Evolutionary conservation across 2,888 invertebrate species (phyloP).

Genomic region (Plagiodera versicolora): DNA sequence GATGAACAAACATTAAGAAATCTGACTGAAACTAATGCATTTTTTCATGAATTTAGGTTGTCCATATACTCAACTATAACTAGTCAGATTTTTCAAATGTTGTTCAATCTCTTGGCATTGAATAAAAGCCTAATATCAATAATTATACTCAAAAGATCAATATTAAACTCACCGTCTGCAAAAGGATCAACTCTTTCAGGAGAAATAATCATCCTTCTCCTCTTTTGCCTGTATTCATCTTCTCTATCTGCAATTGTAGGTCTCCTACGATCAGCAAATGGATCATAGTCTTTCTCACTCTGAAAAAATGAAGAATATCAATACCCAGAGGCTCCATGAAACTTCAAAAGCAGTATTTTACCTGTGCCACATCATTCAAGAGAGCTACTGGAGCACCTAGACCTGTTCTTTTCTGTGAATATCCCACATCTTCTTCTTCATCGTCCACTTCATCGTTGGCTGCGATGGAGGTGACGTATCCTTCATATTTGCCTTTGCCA

Average conservation of each 20-base stretch:
- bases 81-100: background rate
- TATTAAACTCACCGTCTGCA: conserved; percentile 83
- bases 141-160: background rate
- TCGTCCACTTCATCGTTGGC: conserved; percentile 96
- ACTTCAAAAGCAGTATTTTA: conserved; percentile 49
- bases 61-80: background rate
- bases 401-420: conserved; percentile 72
- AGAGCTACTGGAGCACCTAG: conserved; percentile 83
- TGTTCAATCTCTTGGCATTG: conserved; percentile 19
- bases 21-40: background rate
- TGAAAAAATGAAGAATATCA: conserved; percentile 48
- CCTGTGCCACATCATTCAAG: conserved; percentile 88
- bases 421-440: conserved; percentile 83
- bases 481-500: conserved; percentile 78
- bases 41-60: background rate
- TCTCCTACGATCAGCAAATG: conserved; percentile 87
- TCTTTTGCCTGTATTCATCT: conserved; percentile 92
- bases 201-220: conserved; percentile 91
- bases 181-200: conserved; percentile 97
- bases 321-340: background rate
- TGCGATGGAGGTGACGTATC: conserved; percentile 95
- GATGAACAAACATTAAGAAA: conserved; percentile 5
- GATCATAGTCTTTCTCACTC: conserved; percentile 92
- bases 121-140: background rate
- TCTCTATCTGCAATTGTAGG: conserved; percentile 95